Evolutionary conservation across 2,797 vertebrate genomes (phyloP).

Genomic region (Fratercula arctica): DNA sequence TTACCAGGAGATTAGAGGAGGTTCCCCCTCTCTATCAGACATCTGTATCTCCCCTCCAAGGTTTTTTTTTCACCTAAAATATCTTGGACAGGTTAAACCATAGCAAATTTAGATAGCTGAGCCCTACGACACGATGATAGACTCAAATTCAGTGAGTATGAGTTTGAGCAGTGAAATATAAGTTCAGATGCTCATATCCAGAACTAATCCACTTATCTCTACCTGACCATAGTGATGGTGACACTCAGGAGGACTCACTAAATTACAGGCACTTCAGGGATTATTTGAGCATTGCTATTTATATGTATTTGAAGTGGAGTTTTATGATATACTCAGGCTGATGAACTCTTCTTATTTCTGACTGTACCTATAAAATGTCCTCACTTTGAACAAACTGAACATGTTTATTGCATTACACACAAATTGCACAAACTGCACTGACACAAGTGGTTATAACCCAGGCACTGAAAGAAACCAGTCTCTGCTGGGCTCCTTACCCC

Average conservation of each 20-base stretch:
- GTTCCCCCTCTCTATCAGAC: not conserved
- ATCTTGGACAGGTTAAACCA: not conserved
- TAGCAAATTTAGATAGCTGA: slow-evolving; percentile 10
- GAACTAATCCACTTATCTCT: slow-evolving; percentile 69
- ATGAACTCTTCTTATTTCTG: not conserved
- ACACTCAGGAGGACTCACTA: slow-evolving; percentile 20
- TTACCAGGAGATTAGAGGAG: not conserved
- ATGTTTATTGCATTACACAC: not conserved
- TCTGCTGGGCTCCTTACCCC: not conserved
- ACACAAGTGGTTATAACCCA: not conserved
- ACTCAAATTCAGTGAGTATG: not conserved
- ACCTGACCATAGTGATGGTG: slow-evolving; percentile 31
- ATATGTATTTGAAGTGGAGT: not conserved
- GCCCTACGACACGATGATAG: not conserved
- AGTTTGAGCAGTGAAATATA: slow-evolving; percentile 15
- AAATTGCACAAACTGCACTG: not conserved
- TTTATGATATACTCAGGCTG: not conserved
- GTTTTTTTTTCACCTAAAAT: not conserved
- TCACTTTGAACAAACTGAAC: not conserved
- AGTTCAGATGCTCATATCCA: slow-evolving; percentile 39
- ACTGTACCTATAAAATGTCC: not conserved
- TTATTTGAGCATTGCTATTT: slow-evolving; percentile 22
- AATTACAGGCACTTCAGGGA: slow-evolving; percentile 34
- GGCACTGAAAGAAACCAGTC: not conserved
- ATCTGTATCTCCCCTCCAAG: not conserved